Evolutionary conservation across 2,797 vertebrate species (phyloP).

Genomic region (Acanthornis magna): DNA sequence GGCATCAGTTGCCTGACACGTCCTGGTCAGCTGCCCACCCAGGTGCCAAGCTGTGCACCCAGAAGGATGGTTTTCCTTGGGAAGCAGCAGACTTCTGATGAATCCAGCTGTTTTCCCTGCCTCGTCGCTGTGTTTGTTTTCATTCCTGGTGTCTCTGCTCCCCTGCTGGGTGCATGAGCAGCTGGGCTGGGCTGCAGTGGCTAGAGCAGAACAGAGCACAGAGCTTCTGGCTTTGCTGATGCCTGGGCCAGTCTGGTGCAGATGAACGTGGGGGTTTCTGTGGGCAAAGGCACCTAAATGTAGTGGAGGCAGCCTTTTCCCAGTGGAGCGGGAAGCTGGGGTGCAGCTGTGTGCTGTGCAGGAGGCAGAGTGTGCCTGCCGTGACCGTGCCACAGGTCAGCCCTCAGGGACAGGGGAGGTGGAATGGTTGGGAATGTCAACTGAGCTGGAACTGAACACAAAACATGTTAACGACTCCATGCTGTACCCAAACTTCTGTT

Average conservation of each 20-base stretch:
- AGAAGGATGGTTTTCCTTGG: not conserved
- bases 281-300: not conserved
- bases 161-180: accelerated
- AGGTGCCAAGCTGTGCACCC: not conserved
- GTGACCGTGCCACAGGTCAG: not conserved
- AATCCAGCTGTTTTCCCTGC: not conserved
- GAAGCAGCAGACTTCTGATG: not conserved
- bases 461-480: not conserved
- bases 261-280: not conserved
- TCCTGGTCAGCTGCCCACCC: not conserved
- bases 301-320: not conserved
- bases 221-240: not conserved
- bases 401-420: not conserved
- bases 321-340: not conserved
- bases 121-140: not conserved
- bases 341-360: not conserved
- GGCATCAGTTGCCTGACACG: accelerated
- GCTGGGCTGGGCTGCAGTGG: not conserved
- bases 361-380: accelerated
- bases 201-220: not conserved
- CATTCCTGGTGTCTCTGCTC: not conserved
- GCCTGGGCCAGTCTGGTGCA: not conserved
- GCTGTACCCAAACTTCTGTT: not conserved
- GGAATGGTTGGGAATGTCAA: not conserved
- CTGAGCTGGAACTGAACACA: not conserved